phyloP scores from a whole-genome alignment of 2,113 vertebrate species.

The Phylloscopus whistleri region DNA sequence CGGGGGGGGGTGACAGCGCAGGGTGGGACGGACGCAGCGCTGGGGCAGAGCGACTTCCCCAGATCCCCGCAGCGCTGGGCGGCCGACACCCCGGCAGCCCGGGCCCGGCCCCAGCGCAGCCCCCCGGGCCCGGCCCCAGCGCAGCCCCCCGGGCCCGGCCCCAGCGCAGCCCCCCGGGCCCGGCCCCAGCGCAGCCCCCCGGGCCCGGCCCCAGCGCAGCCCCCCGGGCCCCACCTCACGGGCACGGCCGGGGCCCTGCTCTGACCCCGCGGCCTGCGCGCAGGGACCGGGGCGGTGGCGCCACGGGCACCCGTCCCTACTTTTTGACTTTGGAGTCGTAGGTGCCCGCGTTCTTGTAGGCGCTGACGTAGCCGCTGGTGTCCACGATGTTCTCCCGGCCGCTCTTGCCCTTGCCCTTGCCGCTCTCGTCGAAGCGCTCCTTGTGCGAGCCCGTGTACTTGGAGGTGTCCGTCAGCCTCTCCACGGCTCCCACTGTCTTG shows the following conservation, averaged over 20 bases:
- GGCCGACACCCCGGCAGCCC: not conserved
- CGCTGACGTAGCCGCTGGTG: conserved; percentile 88
- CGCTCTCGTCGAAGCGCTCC: conserved; percentile 88
- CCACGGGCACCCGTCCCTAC: conserved; percentile 5
- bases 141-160: not conserved
- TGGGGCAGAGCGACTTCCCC: not conserved
- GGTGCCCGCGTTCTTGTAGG: conserved; percentile 90
- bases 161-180: not conserved
- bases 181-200: too few relatives aligned
- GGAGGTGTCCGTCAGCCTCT: conserved; percentile 88
- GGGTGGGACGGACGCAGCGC: not conserved
- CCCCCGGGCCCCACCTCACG: not conserved
- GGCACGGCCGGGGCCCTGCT: not conserved
- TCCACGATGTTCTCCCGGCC: conserved; percentile 90
- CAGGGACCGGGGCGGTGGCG: not conserved
- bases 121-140: not conserved
- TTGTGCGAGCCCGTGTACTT: conserved; percentile 95
- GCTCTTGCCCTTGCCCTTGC: conserved; percentile 87
- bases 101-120: not conserved
- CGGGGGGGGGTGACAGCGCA: not conserved
- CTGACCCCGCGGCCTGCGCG: not conserved
- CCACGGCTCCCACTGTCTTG: conserved; percentile 81
- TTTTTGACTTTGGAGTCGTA: conserved; percentile 87
- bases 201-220: not conserved
- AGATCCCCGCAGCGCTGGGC: not conserved